Evolutionary conservation across 2,113 vertebrate genomes (phyloP).

Genomic region (Psilopogon haemacephalus): DNA sequence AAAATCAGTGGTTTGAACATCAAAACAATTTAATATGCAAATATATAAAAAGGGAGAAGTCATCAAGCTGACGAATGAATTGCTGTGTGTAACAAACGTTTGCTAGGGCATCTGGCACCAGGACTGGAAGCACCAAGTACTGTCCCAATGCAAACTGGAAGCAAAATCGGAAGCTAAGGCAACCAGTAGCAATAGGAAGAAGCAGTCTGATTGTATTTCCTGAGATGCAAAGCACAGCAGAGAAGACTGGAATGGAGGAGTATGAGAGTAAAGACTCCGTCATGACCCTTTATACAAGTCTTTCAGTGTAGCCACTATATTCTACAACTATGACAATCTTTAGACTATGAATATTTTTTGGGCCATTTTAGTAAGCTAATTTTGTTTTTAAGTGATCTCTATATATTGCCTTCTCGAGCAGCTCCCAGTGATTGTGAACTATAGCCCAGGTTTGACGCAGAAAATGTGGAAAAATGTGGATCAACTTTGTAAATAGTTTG

Average conservation of each 20-base stretch:
- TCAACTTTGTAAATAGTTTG: neutral
- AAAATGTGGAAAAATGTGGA: neutral
- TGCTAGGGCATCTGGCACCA: neutral
- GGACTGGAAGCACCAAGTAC: neutral
- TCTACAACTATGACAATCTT: neutral
- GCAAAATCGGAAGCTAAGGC: neutral
- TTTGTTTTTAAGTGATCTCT: neutral
- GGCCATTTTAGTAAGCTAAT: neutral
- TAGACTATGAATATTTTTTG: neutral
- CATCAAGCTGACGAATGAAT: neutral
- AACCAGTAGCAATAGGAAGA: neutral
- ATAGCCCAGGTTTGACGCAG: neutral
- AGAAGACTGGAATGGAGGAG: neutral
- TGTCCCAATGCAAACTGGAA: neutral
- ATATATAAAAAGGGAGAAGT: neutral
- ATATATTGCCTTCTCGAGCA: neutral
- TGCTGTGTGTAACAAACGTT: neutral
- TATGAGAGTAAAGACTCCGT: neutral
- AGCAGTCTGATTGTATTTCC: neutral
- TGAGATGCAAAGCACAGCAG: neutral
- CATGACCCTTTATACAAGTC: neutral
- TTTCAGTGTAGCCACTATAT: neutral
- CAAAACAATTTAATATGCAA: neutral
- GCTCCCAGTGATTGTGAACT: neutral
- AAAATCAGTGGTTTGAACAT: neutral